Evolutionary conservation across 2,113 vertebrate genomes (phyloP).

Genomic region (Halichoeres trimaculatus): DNA sequence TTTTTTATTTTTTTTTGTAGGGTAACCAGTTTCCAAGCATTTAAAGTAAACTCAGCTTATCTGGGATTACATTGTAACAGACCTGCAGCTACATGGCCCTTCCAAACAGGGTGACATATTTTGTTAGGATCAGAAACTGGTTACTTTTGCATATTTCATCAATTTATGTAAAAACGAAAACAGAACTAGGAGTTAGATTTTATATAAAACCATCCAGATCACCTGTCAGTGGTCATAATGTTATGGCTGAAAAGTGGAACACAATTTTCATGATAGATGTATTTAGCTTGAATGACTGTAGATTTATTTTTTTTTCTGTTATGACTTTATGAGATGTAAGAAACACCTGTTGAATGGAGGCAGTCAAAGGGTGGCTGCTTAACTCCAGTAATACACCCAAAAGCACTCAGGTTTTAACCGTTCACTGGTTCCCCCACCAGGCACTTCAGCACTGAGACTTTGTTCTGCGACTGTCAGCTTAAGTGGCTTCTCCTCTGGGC

Average conservation of each 20-base stretch:
- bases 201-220: too few relatives aligned
- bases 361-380: neutral
- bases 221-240: too few relatives aligned
- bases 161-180: too few relatives aligned
- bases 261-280: neutral
- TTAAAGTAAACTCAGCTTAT: too few relatives aligned
- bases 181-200: too few relatives aligned
- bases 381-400: neutral
- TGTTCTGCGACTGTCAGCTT: conserved; percentile 94
- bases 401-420: conserved; percentile 3
- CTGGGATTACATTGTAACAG: too few relatives aligned
- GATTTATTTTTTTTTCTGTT: neutral
- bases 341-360: neutral
- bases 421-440: conserved; percentile 69
- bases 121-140: too few relatives aligned
- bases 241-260: neutral
- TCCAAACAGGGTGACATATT: too few relatives aligned
- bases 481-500: conserved; percentile 89
- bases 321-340: neutral
- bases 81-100: too few relatives aligned
- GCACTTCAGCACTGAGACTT: conserved; percentile 87
- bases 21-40: too few relatives aligned
- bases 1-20: too few relatives aligned
- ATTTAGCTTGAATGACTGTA: neutral
- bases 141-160: too few relatives aligned